These are phyloP conservation scores for Epistrophe eligans DNA, from an alignment of 2,888 invertebrate species.

Conservation along the genomic window DNA sequence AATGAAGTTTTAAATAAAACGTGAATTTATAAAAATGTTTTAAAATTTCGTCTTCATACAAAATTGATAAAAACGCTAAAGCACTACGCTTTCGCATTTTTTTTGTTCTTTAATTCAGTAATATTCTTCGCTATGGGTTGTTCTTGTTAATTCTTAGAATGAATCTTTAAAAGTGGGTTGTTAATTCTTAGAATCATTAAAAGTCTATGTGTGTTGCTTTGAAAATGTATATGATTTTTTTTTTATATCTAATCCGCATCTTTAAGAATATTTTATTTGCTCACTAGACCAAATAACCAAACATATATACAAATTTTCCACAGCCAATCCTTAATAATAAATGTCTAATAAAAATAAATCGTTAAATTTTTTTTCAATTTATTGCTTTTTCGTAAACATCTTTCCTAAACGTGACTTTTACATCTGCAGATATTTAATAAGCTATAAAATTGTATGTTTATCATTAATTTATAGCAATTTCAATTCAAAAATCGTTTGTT, in stretches of 20 bases:
- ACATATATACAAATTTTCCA: neutral
- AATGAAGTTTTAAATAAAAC: too few species aligned
- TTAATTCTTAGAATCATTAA: neutral
- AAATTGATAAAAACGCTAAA: too few species aligned
- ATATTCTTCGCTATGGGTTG: too few species aligned
- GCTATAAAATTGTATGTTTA: constrained; percentile 9
- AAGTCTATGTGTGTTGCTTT: neutral
- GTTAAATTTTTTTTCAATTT: neutral
- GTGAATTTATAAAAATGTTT: too few species aligned
- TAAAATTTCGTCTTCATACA: too few species aligned
- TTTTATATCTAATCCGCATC: neutral
- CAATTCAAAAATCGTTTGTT: neutral
- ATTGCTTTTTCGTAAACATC: neutral
- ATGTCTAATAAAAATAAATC: constrained; percentile 5
- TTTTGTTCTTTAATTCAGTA: too few species aligned
- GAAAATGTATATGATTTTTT: neutral
- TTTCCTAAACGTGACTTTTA: neutral
- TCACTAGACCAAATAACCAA: neutral
- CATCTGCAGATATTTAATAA: neutral
- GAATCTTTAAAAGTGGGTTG: too few species aligned
- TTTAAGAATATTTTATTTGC: neutral
- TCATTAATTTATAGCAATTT: neutral
- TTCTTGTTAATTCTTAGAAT: too few species aligned
- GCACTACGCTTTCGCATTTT: too few species aligned
- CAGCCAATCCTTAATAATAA: constrained; percentile 6